These are phyloP conservation scores for Rhinophrynus dorsalis DNA, from an alignment of 2,797 vertebrate species.

Conservation along the genomic window DNA sequence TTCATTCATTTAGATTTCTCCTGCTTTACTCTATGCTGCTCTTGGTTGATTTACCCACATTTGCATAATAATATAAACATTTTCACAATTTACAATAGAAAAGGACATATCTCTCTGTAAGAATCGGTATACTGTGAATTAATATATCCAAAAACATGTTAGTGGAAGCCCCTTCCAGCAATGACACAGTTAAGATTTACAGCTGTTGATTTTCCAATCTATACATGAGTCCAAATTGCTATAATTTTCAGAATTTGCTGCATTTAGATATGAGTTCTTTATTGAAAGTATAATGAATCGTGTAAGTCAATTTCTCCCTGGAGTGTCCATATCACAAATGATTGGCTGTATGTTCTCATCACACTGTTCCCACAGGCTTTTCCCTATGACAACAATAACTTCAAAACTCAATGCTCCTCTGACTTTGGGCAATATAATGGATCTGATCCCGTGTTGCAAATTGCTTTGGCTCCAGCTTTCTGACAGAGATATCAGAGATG, in stretches of 20 bases:
- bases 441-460: slow-evolving; percentile 43
- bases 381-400: slow-evolving; percentile 39
- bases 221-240: background rate
- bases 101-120: too few species aligned
- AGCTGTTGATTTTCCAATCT: background rate
- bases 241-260: slow-evolving; percentile 19
- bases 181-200: background rate
- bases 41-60: too few species aligned
- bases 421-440: slow-evolving; percentile 24
- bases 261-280: background rate
- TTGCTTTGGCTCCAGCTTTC: slow-evolving; percentile 25
- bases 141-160: too few species aligned
- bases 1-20: too few species aligned
- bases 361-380: slow-evolving; percentile 28
- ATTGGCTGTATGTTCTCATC: slow-evolving; percentile 32
- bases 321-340: slow-evolving; percentile 28
- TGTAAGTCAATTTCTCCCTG: slow-evolving; percentile 22
- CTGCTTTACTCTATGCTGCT: too few species aligned
- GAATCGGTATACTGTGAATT: too few species aligned
- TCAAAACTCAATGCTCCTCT: slow-evolving; percentile 38
- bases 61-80: too few species aligned
- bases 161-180: background rate
- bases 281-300: slow-evolving; percentile 22
- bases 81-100: too few species aligned
- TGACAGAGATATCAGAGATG: slow-evolving; percentile 43